Evolutionary conservation across 2,888 invertebrate species (phyloP), one percentile per base, ranked within the genome.

Genomic region (Andrena minutula): DNA sequence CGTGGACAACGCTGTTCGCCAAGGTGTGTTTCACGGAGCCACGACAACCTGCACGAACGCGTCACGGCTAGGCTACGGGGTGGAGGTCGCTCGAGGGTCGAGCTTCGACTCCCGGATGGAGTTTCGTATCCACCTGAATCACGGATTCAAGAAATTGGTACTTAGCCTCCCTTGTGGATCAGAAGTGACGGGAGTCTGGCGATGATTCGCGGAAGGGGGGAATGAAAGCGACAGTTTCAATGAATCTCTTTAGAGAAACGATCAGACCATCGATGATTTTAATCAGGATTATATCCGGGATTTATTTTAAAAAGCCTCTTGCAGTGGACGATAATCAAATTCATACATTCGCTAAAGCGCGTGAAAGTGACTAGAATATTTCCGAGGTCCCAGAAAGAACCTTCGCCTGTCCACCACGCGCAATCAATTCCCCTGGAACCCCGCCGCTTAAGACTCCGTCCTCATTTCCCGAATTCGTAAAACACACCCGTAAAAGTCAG

Each of bases 91-190:
- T 77, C 75, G 88, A 81, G 79, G 82, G 84, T 82, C 81, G 86
- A 66, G 84, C 60, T 78, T 87, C 65, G 87, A 87, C 64, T 78
- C 86, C 12, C 79, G 66, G 51, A 79, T 56, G 72, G 85, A 85
- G 75, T 84, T 88, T 58, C 86, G 73, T 74, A 84, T 78, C 87
- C 86, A 88, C 86, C 87, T 84, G 73, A 64, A 80, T 81, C 76
- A 76, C 78, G 78, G 26, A 75, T 82, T 69, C 35, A 81, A 81
- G 35, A 68, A 20, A 80, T 68, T 53, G 60, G 5, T 65, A 65
- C 30, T 69, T 51, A 23, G 60, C n/a, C n/a, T 60, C 47, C 28
- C 70, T 3, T 1, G 26, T 20, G 0, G 51, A 20, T 20, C 20
- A n/a, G 51, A 20, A 12, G 58, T 6, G 58, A 7, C 30, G 58